Evolutionary conservation across 2,113 vertebrate genomes (phyloP), one percentile per base, ranked within the genome.

Genomic region (Martes martes): DNA sequence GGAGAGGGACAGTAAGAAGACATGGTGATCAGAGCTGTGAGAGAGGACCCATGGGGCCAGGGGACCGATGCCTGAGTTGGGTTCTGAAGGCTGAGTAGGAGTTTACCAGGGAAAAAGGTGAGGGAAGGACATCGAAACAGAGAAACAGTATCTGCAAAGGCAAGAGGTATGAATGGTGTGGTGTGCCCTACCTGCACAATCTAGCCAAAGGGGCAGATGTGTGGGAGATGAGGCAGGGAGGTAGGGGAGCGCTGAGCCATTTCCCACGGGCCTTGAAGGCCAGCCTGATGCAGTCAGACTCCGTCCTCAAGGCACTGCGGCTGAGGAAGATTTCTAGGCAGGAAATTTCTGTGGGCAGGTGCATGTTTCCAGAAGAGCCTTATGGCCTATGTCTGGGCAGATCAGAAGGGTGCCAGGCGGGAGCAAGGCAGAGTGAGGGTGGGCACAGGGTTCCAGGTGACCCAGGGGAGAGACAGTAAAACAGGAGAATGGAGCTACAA

Each of bases 161-260:
- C 63, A 23, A 45, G 74, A 71, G 28, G 28, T 50, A 1, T 63
- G 39, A 28, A 36, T 8, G 50, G 50, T 52, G 50, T 16, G 50
- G 50, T 52, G 50, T 52, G 50, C 50, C 1, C 50, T 52, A 52
- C 15, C 50, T 52, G 73, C 28, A 80, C 61, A 19, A 50, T 33
- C 33, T 87, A 42, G 28, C 96, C 26, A 65, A 2, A 3, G 80
- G 78, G 73, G 33, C 80, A 90, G 10, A 0, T 33, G 91, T 82
- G 90, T 94, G 18, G 92, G 84, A 93, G 28, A 96, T 97, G 97
- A 21, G 19, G 71, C 69, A 63, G 45, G 90, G 33, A n/a, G 94
- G 92, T 45, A 21, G 74, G 2, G 2, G 71, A 45, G n/a, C 7
- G 96, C 83, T 0, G 33, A 84, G 80, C 96, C 59, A 11, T 36